These are phyloP conservation scores for Alitta virens DNA, from an alignment of 2,888 invertebrate genomes.

Conservation along the genomic window DNA sequence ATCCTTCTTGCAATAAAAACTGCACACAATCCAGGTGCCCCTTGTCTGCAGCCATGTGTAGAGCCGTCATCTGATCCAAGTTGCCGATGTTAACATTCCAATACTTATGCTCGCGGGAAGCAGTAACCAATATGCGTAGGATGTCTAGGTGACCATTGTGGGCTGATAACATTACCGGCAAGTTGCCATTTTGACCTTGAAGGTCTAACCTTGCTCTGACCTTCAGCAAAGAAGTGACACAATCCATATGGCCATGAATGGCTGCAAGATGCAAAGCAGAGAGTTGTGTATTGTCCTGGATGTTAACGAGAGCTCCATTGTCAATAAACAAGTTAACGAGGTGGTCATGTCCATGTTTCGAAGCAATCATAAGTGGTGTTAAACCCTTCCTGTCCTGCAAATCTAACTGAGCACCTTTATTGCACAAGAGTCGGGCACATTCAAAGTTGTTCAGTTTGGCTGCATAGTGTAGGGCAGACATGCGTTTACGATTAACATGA, in stretches of 20 bases:
- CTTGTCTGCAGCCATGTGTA: conserved; percentile 12
- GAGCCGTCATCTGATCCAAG: conserved; percentile 12
- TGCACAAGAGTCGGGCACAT: background rate
- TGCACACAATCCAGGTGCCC: conserved; percentile 18
- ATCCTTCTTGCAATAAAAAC: conserved; percentile 25
- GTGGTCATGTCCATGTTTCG: conserved; percentile 10
- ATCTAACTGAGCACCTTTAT: background rate
- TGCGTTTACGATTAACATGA: conserved; percentile 7
- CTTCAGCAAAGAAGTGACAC: conserved; percentile 6
- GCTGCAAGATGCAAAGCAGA: conserved; percentile 17
- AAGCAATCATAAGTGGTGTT: conserved; percentile 10
- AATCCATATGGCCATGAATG: background rate
- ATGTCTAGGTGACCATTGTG: conserved; percentile 10
- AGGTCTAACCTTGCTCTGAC: conserved; percentile 6
- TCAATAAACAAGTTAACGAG: conserved; percentile 2
- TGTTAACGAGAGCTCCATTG: conserved; percentile 4
- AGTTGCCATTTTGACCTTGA: conserved; percentile 8
- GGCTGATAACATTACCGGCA: conserved; percentile 8
- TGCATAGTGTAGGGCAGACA: conserved; percentile 17
- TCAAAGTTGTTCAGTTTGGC: background rate
- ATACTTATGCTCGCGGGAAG: background rate
- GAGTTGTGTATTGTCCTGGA: background rate
- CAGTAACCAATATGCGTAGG: conserved; percentile 2
- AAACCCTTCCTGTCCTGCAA: conserved; percentile 13
- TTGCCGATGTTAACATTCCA: conserved; percentile 7